Conservation (phyloP, 2,888 invertebrate genomes). For the Brassicogethes aeneus region DNA sequence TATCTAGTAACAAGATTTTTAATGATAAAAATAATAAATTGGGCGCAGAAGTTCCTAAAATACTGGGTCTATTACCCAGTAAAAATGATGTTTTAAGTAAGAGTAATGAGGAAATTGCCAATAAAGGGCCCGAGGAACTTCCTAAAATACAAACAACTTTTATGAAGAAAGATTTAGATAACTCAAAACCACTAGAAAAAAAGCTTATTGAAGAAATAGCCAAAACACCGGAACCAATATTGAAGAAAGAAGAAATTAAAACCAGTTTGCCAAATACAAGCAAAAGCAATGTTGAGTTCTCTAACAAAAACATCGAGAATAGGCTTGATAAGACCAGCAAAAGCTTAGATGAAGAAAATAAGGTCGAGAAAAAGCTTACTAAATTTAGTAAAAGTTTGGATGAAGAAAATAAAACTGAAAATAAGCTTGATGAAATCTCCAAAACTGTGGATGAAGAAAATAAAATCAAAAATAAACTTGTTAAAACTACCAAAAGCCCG, state of each 20-base stretch:
- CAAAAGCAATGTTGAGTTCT: not conserved
- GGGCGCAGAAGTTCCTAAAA: too few relatives aligned
- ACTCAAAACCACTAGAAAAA: too few relatives aligned
- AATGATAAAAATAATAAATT: too few relatives aligned
- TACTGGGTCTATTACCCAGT: too few relatives aligned
- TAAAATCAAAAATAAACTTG: conserved; percentile 7
- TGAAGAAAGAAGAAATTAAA: not conserved
- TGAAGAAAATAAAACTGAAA: not conserved
- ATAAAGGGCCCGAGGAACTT: too few relatives aligned
- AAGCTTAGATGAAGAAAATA: not conserved
- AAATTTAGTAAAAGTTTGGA: not conserved
- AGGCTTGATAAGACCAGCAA: not conserved
- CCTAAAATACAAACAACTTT: too few relatives aligned
- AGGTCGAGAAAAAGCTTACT: not conserved
- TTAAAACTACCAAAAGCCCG: not conserved
- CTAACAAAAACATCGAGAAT: not conserved
- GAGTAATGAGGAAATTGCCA: not conserved
- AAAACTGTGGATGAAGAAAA: conserved; percentile 2
- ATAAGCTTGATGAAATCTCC: too few relatives aligned
- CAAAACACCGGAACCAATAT: too few relatives aligned
- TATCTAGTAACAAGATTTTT: too few relatives aligned
- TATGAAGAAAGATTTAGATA: too few relatives aligned
- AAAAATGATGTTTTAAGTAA: not conserved
- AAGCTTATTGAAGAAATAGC: too few relatives aligned
- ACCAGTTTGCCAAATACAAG: conserved; percentile 1